phyloP scores from a whole-genome alignment of 2,888 invertebrate genomes.

The Ormyrus nitidulus region DNA sequence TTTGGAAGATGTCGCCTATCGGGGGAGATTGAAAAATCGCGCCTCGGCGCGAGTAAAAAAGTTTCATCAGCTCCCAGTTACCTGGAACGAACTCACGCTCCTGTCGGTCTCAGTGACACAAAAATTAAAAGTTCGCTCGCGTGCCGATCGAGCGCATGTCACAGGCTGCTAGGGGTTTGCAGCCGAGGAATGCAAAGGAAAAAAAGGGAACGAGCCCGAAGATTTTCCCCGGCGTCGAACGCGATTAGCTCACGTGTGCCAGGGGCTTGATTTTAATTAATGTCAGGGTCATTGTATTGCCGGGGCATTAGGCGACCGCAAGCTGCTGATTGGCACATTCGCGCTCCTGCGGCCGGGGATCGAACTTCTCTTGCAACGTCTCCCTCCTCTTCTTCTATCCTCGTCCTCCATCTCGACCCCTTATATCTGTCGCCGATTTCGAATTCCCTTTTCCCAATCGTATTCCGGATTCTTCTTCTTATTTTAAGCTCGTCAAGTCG shows the following conservation, averaged over 20 bases:
- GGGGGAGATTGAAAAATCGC: slow-evolving; percentile 39
- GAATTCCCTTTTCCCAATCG: slow-evolving; percentile 6
- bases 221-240: not conserved
- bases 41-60: not conserved
- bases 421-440: not conserved
- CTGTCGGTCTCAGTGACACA: slow-evolving; percentile 44
- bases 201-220: not conserved
- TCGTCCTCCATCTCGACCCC: not conserved
- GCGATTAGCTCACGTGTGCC: slow-evolving; percentile 50
- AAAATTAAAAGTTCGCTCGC: slow-evolving; percentile 54
- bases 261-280: slow-evolving; percentile 59
- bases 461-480: slow-evolving; percentile 10
- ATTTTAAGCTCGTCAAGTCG: not conserved
- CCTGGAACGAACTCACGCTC: slow-evolving; percentile 46
- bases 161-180: not conserved
- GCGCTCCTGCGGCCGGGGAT: not conserved
- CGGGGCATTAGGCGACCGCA: slow-evolving; percentile 32
- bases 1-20: slow-evolving; percentile 6
- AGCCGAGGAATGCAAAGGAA: slow-evolving; percentile 12
- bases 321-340: slow-evolving; percentile 57
- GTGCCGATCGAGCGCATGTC: slow-evolving; percentile 49
- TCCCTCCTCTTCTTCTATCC: not conserved
- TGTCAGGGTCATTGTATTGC: slow-evolving; percentile 49
- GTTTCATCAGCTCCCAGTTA: slow-evolving; percentile 37
- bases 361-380: not conserved